These are phyloP conservation scores for Cryptophagus acutangulus DNA, from an alignment of 2,888 invertebrate species.

Conservation along the genomic window DNA sequence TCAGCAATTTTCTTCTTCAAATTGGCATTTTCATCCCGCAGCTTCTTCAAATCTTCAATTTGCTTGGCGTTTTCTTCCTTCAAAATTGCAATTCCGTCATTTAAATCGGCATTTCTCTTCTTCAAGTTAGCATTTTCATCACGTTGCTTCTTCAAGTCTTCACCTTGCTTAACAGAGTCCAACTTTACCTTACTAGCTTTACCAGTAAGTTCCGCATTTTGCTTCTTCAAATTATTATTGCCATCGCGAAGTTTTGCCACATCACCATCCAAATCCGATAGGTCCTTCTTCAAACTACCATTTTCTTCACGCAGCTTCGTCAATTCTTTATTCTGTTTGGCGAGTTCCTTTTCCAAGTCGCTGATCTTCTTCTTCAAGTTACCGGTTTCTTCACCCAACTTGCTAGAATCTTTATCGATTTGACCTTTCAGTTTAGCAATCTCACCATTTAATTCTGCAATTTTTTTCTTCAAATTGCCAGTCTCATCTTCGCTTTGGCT, in stretches of 20 bases:
- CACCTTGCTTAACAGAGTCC: too few species aligned
- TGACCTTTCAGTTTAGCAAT: conserved; percentile 23
- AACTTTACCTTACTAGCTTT: too few species aligned
- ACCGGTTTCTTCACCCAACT: conserved; percentile 18
- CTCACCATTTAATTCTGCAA: conserved; percentile 22
- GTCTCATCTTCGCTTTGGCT: conserved; percentile 23
- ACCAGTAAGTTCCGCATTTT: too few species aligned
- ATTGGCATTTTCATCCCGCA: conserved; percentile 15
- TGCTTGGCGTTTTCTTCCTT: conserved; percentile 23
- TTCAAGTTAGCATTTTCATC: conserved; percentile 26
- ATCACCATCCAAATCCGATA: too few species aligned
- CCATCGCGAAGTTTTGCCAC: too few species aligned
- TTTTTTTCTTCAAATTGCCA: conserved; percentile 25
- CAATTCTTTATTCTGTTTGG: conserved; percentile 2
- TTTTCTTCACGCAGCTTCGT: neutral
- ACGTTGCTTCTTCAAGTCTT: too few species aligned
- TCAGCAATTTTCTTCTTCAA: conserved; percentile 21
- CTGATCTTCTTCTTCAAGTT: conserved; percentile 29
- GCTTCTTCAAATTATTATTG: conserved; percentile 21
- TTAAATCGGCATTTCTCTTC: conserved; percentile 27
- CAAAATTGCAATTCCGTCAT: conserved; percentile 19
- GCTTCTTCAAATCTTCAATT: conserved; percentile 23
- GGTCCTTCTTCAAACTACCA: too few species aligned
- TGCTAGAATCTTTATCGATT: conserved; percentile 22
- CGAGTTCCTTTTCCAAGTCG: conserved; percentile 27